Evolutionary conservation across 2,888 invertebrate genomes (phyloP), one percentile per base, ranked within the genome.

Genomic region (Drosophila flavopinicola): DNA sequence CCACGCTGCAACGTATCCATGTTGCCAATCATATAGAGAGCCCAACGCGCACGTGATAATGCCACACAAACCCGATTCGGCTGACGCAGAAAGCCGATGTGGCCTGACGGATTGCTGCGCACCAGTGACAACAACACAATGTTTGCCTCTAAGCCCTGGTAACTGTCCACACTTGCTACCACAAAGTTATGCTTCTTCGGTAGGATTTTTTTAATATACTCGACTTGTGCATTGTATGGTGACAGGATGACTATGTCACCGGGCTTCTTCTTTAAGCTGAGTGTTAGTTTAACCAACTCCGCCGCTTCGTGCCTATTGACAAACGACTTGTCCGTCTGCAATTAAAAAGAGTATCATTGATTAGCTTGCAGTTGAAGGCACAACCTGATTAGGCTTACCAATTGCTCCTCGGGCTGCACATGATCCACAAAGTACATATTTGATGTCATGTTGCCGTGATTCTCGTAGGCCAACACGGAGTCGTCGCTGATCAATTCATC

Each of bases 111-210:
- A 90, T 96, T 96, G 86, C 94, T 96, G 85, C 96, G 93, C 0
- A 97, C 96, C 10, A 97, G 90, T 0, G 96, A 96, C 61, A 97
- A 90, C 70, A 97, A 92, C 48, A 96, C 94, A 80, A 96, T 95
- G 87, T 94, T 94, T 85, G 93, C 94, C 92, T 96, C 96, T 85
- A 96, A 94, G 0, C 96, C 96, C 91, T 96, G 96, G 83, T 93
- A 96, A 87, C 95, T 96, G 88, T 96, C 96, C 1, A 96, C 94
- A 0, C 94, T 94, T 0, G 94, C 93, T 15, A 95, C 93, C 23
- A 20, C n/a, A 7, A 68, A 23, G 0, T 9, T 0, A 0, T 35
- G 11, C 2, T 1, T 2, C 29, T 33, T 27, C 13, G 24, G 6
- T 4, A 88, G 66, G 25, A 59, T 41, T 7, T 44, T 42, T 5